Evolutionary conservation across 2,888 invertebrate species (phyloP), one percentile per base, ranked within the genome.

Genomic region (Pyrochroa serraticornis): DNA sequence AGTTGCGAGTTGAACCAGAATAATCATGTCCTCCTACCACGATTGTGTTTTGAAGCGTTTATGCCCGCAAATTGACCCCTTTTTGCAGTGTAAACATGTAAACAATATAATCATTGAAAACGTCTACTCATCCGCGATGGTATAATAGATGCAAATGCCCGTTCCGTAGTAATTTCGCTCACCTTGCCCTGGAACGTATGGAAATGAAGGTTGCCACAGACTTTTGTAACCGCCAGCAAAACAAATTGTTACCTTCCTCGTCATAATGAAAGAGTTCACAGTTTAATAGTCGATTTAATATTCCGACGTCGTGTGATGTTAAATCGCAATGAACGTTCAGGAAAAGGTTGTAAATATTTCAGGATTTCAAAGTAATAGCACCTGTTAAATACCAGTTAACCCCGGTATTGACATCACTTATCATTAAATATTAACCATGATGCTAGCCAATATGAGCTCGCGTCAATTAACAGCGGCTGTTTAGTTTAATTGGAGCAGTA

Each of bases 401-500:
- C 74, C 74, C 67, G 64, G 73, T 71, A 76, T 75, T 74, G 75
- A 74, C 76, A 77, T 75, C 76, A 71, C 70, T 71, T 77, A 76
- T 72, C 74, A 75, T 78, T 78, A 78, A 78, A 77, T 77, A 78
- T 77, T 76, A 76, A 77, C 75, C 72, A 70, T 70, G 66, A 69
- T 69, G 64, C 70, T 68, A 66, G 70, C 71, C 72, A 75, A 75
- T 76, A 72, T 73, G 75, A 71, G 75, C 74, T 71, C 72, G 69
- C 74, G 74, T 74, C 73, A 75, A 75, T 75, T 76, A 75, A 75
- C 74, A 68, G 67, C 64, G 69, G 74, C 69, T 74, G 74, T 76
- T 75, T 71, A 73, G 72, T 75, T 76, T 76, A 76, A 77, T 76
- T 75, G 72, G 67, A 62, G 60, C 64, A 66, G 66, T 75, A 76